Conservation (phyloP, 2,797 vertebrate genomes). For the Spheniscus humboldti region DNA sequence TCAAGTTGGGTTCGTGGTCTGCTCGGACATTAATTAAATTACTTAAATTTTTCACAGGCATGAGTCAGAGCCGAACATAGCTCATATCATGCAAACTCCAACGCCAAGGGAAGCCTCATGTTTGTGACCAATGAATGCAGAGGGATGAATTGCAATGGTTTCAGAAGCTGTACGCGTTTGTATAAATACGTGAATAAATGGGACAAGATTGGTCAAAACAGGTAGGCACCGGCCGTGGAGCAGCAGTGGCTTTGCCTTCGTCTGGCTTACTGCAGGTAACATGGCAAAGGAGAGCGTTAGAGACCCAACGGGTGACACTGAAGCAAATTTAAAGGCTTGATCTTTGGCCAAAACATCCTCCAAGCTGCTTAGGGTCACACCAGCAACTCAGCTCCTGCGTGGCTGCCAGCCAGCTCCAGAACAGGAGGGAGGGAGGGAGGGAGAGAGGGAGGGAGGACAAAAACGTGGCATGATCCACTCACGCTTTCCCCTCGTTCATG, state of each 20-base stretch:
- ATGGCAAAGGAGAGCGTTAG: background rate
- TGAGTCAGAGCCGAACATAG: background rate
- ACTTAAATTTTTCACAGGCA: background rate
- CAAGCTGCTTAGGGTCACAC: background rate
- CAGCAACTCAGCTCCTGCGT: background rate
- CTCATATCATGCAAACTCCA: background rate
- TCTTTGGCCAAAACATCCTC: background rate
- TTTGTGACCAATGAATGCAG: background rate
- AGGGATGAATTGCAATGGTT: background rate
- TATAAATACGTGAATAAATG: background rate
- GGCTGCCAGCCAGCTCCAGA: background rate
- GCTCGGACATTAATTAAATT: background rate
- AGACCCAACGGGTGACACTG: background rate
- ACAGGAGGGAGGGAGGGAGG: background rate
- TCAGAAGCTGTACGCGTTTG: background rate
- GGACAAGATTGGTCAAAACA: background rate
- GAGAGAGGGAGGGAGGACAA: too few species aligned
- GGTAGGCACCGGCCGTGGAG: background rate
- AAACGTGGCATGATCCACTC: rapidly evolving
- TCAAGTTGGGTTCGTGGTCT: background rate
- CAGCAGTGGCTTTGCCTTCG: background rate
- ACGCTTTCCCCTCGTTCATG: rapidly evolving
- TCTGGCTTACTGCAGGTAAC: background rate
- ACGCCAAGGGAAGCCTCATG: background rate
- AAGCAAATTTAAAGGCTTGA: background rate